Conservation (phyloP, 1,140 invertebrate species). For the Thaumatotibia leucotreta region DNA sequence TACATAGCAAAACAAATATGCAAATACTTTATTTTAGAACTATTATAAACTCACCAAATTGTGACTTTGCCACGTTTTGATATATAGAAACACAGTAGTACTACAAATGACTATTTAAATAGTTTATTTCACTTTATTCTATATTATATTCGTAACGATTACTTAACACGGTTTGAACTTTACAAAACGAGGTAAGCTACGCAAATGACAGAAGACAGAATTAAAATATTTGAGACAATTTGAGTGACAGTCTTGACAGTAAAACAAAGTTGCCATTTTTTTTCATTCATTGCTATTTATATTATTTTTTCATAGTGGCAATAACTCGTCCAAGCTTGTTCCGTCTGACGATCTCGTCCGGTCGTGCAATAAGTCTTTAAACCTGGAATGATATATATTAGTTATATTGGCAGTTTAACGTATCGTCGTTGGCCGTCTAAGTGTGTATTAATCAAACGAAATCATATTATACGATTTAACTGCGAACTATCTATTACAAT, state of each 20-base stretch:
- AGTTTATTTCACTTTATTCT: neutral
- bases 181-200: conserved; percentile 10
- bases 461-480: too few relatives aligned
- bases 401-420: too few relatives aligned
- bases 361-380: too few relatives aligned
- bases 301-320: too few relatives aligned
- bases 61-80: neutral
- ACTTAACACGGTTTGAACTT: conserved; percentile 11
- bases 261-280: neutral
- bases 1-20: neutral
- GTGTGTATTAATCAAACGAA: too few relatives aligned
- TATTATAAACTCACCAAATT: neutral
- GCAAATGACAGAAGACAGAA: conserved; percentile 3
- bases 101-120: neutral
- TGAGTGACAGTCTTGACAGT: neutral
- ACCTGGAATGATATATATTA: too few relatives aligned
- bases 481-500: too few relatives aligned
- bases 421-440: too few relatives aligned
- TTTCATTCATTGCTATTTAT: too few relatives aligned
- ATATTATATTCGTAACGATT: neutral
- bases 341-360: too few relatives aligned
- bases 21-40: neutral
- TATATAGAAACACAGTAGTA: neutral
- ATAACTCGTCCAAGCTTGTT: too few relatives aligned
- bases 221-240: neutral